Base-by-base conservation (phyloP, 2,888 invertebrate genomes). In the Scaptomyza parva region DNA sequence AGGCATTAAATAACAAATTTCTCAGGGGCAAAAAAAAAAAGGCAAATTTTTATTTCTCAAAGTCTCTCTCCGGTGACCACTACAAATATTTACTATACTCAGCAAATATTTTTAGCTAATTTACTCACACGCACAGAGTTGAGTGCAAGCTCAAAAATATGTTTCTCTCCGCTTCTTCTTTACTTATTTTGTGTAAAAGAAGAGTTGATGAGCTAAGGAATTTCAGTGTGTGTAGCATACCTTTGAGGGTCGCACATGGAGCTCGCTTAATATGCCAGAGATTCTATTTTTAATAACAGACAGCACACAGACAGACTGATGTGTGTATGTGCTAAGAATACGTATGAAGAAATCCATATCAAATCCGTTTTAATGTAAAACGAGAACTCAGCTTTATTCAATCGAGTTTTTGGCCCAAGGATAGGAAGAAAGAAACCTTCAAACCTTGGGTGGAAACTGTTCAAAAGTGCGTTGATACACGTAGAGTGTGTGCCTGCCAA, bases 401-500 rank as follows among this genome's bases (percentile, higher is more conserved):
- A 74, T 82, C 82, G 68, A 63, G 63, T 67, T 75, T 55, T 43
- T 52, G 35, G 35, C 28, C 53, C 57, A 24, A n/a, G 22, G 39
- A 35, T n/a, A 35, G 68, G 43, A 28, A 26, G 14, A 20, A 39
- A 18, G 30, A 33, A 41, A 17, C n/a, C 41, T 50, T 41, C 40
- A n/a, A 20, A 5, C 17, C 2, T n/a, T 12, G 20, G 40, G 12
- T 39, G 39, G 12, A 3, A 3, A 7, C 50, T 66, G 47, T 82
- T 80, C 72, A 65, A 65, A 80, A 75, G 75, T 70, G 81, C 81
- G 81, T 67, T 70, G 69, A 68, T 17, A 37, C 37, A 86, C 76
- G 87, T 84, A 71, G 68, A 81, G 81, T 71, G 26, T 9, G 26
- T 3, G 85, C 71, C 83, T 88, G 83, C 83, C 86, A 83, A 84